These are phyloP conservation scores for Nasalis larvatus DNA, from an alignment of 2,113 vertebrate genomes.

Conservation along the genomic window DNA sequence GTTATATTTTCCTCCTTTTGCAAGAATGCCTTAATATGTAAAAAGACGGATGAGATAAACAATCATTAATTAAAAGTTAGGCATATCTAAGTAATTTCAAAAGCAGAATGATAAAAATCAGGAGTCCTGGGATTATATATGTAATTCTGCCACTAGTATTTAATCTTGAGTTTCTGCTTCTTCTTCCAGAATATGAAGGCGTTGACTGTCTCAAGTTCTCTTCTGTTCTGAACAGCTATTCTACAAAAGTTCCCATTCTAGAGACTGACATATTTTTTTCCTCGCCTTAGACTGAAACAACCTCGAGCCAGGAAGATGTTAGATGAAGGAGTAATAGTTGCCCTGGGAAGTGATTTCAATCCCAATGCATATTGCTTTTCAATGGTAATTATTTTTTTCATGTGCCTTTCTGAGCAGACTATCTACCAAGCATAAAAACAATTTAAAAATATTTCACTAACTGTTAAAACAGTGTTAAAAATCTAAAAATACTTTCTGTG, in stretches of 20 bases:
- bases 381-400: slow-evolving; percentile 88
- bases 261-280: neutral
- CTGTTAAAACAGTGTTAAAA: neutral
- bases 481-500: neutral
- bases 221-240: neutral
- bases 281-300: slow-evolving; percentile 89
- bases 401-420: neutral
- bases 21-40: neutral
- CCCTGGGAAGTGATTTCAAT: slow-evolving; percentile 98
- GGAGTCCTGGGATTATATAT: neutral
- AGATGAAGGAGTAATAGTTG: slow-evolving; percentile 94
- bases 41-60: neutral
- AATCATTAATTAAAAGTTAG: neutral
- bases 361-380: slow-evolving; percentile 98
- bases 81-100: neutral
- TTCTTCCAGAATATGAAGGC: neutral
- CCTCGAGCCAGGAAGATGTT: slow-evolving; percentile 95
- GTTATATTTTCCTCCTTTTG: neutral
- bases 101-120: neutral
- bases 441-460: neutral
- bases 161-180: neutral
- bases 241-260: neutral
- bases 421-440: neutral
- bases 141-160: neutral
- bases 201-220: neutral